Evolutionary conservation across 1,140 invertebrate species (phyloP), one percentile per base, ranked within the genome.

Genomic region (Himalopsyche phryganea): DNA sequence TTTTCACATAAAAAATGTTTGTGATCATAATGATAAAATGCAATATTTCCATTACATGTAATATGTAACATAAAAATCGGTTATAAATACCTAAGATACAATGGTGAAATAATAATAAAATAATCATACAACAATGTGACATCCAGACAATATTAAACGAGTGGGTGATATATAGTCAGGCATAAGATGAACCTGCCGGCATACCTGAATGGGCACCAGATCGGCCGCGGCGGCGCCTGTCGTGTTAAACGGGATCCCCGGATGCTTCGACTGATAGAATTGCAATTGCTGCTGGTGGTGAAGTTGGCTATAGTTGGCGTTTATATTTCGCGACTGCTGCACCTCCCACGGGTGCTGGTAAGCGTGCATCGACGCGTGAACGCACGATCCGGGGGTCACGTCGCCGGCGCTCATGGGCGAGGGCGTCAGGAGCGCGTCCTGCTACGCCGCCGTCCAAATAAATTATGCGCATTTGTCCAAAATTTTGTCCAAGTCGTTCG

Each of bases 151-250:
- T n/a, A n/a, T 9, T 28, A 28, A 28, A n/a, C n/a, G 23, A 28
- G 23, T 5, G 23, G 23, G 23, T 28, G 23, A 28, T 9, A 28
- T 3, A 9, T 28, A 9, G 9, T 9, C 19, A 49, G 38, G 14
- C 38, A 51, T 42, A 49, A 57, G 46, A 57, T 36, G 23, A 45
- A 18, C 66, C 60, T 73, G 42, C 13, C 7, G 19, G 20, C 77
- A 76, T 83, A 88, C 81, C 83, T 87, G 81, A 69, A 87, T 83
- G 63, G 85, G 81, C 70, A 87, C 83, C 73, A 86, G 79, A 69
- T 86, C 83, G 66, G 83, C 83, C 73, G 75, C 78, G 77, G 72
- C 72, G n/a, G n/a, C n/a, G 58, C 72, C 59, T 65, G 71, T 67
- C 67, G 72, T 69, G 57, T 63, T 56, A 72, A 80, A 65, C 71